A percentile compares a stretch with the other conserved stretches of the same genome.
Conservation (phyloP, 2,113 vertebrate genomes). For the Illadopsis cleaveri region DNA sequence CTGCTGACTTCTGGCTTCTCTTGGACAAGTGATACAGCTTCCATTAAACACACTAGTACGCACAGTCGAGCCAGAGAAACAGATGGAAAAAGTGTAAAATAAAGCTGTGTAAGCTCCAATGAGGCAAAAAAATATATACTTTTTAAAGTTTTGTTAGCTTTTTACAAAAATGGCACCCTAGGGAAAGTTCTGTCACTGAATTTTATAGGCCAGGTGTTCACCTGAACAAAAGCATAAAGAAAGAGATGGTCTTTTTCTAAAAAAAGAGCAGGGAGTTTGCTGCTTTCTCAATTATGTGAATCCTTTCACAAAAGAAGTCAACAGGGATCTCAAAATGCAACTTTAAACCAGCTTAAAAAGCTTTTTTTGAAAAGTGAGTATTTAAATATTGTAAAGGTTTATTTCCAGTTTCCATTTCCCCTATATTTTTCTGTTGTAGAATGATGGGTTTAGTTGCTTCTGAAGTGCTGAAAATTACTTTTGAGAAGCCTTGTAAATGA, state of each 20-base stretch:
- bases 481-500: neutral
- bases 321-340: conserved; percentile 1
- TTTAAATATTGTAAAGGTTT: conserved; percentile 8
- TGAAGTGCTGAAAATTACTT: neutral
- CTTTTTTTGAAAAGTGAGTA: neutral
- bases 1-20: conserved; percentile 60
- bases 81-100: conserved; percentile 68
- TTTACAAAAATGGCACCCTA: conserved; percentile 37
- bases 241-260: neutral
- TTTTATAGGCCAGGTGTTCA: conserved; percentile 62
- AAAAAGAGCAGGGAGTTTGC: neutral
- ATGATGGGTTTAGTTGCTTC: neutral
- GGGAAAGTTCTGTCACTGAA: conserved; percentile 44
- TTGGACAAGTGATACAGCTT: conserved; percentile 39
- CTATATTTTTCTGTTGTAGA: neutral
- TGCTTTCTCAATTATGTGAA: neutral
- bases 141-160: conserved; percentile 43
- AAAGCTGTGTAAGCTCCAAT: conserved; percentile 56
- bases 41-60: conserved; percentile 45
- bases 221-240: conserved; percentile 25
- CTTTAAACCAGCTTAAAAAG: neutral
- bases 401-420: neutral
- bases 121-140: conserved; percentile 42
- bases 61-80: conserved; percentile 50
- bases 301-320: conserved; percentile 1